Base-by-base conservation (phyloP, 2,113 vertebrate genomes). In the Aegithalos caudatus region DNA sequence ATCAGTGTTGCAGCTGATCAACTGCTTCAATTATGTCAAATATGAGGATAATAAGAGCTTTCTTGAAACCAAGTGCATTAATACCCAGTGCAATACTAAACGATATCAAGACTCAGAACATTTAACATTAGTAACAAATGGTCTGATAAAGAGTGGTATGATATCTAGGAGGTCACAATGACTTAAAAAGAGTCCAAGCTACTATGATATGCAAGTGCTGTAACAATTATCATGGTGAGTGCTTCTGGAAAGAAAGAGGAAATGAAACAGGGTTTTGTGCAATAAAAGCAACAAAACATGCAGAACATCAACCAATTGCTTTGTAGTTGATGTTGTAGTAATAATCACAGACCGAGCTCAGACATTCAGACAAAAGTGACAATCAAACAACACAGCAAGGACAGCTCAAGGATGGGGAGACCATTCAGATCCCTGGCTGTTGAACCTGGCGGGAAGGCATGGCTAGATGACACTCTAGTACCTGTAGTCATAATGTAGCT, bases 401-500 rank as follows among this genome's bases (percentile, higher is more conserved):
- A 90, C 73, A 94, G 92, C 88, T 85, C 14, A 31, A 94, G 82
- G 84, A 87, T 7, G 77, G 40, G 69, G 47, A 74, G 92, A 94
- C 70, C 22, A 19, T 95, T 94, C 67, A 62, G 50, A 93, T 84
- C 72, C 81, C 64, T 88, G 91, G 78, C 76, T 96, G 78, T 95
- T 92, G 94, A 91, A 97, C 47, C 95, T 97, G 95, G 86, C 24
- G 21, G 96, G 95, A 96, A 96, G 95, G 94, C 84, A 94, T 95
- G 97, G 95, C 95, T 97, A 97, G 89, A 92, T 82, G 94, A 94
- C 92, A 97, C 66, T 97, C 95, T 97, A 97, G 95, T 80, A 88
- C 96, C 69, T 84, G 66, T 98, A 98, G 97, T 97, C 91, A 97
- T 84, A 80, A 93, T 87, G 92, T 98, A 98, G 97, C 89, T 98